Percentiles rank a stretch among this genome's conserved stretches.
Evolutionary conservation across 2,888 invertebrate genomes (phyloP).

Genomic region (Conus canariensis): DNA sequence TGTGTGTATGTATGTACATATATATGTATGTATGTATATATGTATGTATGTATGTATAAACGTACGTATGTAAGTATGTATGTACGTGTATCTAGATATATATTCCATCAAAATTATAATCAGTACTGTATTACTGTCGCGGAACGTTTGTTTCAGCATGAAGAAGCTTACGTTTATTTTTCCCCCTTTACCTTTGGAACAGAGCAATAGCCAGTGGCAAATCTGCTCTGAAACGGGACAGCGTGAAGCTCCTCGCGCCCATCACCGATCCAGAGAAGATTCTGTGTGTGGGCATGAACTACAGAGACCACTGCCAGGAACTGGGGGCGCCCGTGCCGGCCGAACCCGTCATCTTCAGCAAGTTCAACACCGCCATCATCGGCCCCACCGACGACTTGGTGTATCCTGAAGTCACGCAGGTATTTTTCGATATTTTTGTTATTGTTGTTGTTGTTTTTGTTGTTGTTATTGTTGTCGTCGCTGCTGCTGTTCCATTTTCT

Average conservation of each 20-base stretch:
- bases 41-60: not conserved
- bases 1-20: not conserved
- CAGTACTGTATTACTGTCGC: no score
- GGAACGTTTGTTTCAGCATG: no score
- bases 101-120: no score
- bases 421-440: slow-evolving; percentile 32
- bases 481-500: no score
- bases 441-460: no score
- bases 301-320: slow-evolving; percentile 91
- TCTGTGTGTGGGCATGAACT: slow-evolving; percentile 91
- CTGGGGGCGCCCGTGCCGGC: slow-evolving; percentile 87
- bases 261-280: slow-evolving; percentile 90
- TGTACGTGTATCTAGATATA: not conserved
- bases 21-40: not conserved
- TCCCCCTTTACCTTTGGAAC: slow-evolving; percentile 2
- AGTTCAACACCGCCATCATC: slow-evolving; percentile 88
- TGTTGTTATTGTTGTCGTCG: no score
- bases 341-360: slow-evolving; percentile 92
- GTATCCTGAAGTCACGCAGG: slow-evolving; percentile 69
- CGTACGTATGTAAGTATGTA: not conserved
- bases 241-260: slow-evolving; percentile 82
- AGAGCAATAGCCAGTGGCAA: slow-evolving; percentile 62
- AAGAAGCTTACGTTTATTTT: no score
- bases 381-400: slow-evolving; percentile 82
- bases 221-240: slow-evolving; percentile 58